Base-by-base conservation (phyloP, 2,797 vertebrate genomes). In the Hydrophis major region DNA sequence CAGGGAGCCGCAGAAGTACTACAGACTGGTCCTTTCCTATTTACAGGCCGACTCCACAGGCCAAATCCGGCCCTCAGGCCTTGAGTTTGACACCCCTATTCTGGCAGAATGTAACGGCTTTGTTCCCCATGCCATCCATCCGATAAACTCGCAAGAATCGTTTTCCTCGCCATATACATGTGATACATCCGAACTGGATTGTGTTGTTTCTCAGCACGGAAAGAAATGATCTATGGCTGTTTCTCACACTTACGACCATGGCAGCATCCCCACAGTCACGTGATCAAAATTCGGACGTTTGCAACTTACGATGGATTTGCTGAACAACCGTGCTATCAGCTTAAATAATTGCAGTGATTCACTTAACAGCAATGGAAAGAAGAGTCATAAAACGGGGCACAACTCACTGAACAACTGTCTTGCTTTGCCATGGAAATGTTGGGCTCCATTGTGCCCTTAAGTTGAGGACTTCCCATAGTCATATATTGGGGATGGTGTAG, bases 251-350 rank as follows among this genome's bases (percentile, higher is more conserved):
- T 66, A n/a, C 12, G 11, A 66, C 12, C 50, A 10, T 66, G 5
- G 12, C 4, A n/a, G 1, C 28, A n/a, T 28, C 28, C 4, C 28
- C 28, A 13, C 63, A n/a, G 63, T n/a, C 11, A 27, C 2, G 0
- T 2, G 2, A 66, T 28, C 11, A 13, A 12, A n/a, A 66, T 13
- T n/a, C 11, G 4, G 28, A 14, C 4, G 1, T 13, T n/a, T 66
- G 63, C 63, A 2, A 14, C 63, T 66, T 66, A 66, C 5, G 27
- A 66, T 10, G 50, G 60, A 10, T 61, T 61, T 3, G 3, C 22
- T 27, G 3, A 25, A 61, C 7, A 10, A 3, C 60, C 1, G 0
- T 13, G 61, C 13, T 4, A 66, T 0, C 5, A 6, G 27, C 1
- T 66, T 14, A 6, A 27, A n/a, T 4, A 2, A n/a, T 2, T n/a